Evolutionary conservation across 2,113 vertebrate genomes (phyloP), one percentile per base, ranked within the genome.

Genomic region (Lycaon pictus): DNA sequence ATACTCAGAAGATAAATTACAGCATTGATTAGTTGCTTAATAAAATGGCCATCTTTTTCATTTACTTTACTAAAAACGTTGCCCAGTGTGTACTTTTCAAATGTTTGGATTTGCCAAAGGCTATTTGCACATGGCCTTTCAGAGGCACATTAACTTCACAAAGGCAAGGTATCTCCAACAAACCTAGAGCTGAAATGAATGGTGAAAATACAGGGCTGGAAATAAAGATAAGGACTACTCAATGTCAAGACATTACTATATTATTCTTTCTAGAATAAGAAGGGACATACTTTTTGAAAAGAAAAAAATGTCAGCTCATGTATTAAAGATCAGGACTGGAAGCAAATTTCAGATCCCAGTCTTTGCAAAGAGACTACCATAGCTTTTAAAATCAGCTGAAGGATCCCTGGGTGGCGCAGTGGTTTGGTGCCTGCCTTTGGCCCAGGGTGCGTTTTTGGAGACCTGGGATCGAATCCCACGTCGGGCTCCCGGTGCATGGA

Each of bases 251-350:
- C 65, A 58, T 65, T 63, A 86, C 25, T 77, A 91, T 58, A 79
- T 84, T 93, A 67, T 76, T 35, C 65, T 88, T 88, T 80, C 65
- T 93, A 82, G 27, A 53, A 82, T 9, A 79, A 58, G 60, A 92
- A 96, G 62, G 74, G 53, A 67, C 37, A n/a, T 82, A 32, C 23
- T 94, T 60, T 96, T 88, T 58, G 17, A 81, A 90, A 71, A 72
- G 7, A 67, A 83, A 96, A 82, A 71, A 82, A 88, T 48, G 35
- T 48, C 5, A 65, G 88, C 10, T 97, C 63, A 67, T 86, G 51
- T 53, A 48, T 55, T 86, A 81, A 17, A 43, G n/a, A 90, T 80
- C 27, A 86, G 43, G n/a, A 81, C 58, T 25, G 62, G 27, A 89
- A 53, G 51, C 80, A 76, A 81, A 43, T 86, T 96, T 95, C n/a